These are phyloP conservation scores for Turritopsis rubra DNA, from an alignment of 30 jellyfish, hydroid and myxozoan genomes.

Conservation along the genomic window DNA sequence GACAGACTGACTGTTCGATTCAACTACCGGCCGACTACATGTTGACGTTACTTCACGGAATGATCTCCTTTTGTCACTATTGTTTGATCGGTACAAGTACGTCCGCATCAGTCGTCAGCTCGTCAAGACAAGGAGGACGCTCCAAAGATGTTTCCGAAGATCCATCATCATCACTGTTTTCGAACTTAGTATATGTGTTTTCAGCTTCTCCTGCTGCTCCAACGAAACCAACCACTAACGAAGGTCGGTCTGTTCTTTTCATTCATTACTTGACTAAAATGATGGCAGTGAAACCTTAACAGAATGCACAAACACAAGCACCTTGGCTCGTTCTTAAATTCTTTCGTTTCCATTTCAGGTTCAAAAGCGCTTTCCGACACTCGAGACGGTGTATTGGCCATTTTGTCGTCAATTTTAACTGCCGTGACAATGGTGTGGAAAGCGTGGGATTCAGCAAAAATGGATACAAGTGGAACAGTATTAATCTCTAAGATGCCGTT, in stretches of 20 bases:
- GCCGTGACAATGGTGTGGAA: constrained; percentile 71
- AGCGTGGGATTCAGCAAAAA: constrained; percentile 57
- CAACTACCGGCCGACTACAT: constrained; percentile 65
- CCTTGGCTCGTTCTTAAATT: not conserved
- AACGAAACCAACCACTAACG: constrained; percentile 37
- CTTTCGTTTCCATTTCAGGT: constrained; percentile 34
- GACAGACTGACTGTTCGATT: constrained; percentile 11
- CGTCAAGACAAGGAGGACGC: constrained; percentile 33
- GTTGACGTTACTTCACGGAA: constrained; percentile 52
- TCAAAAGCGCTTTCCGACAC: constrained; percentile 60
- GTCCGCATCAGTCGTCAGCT: constrained; percentile 23
- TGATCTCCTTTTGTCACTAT: constrained; percentile 67
- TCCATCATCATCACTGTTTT: constrained; percentile 48
- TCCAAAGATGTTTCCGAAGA: constrained; percentile 29
- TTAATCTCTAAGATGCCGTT: constrained; percentile 34
- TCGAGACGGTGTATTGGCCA: constrained; percentile 70
- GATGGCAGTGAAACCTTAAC: not conserved
- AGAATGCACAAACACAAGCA: not conserved
- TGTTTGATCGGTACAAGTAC: constrained; percentile 56
- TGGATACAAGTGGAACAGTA: constrained; percentile 18
- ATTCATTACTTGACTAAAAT: not conserved
- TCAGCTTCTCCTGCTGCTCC: constrained; percentile 56
- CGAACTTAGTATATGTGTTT: constrained; percentile 81
- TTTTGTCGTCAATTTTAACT: constrained; percentile 63
- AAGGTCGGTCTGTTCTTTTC: constrained; percentile 36